Evolutionary conservation across 2,797 vertebrate genomes (phyloP).

Genomic region (Anas bahamensis): DNA sequence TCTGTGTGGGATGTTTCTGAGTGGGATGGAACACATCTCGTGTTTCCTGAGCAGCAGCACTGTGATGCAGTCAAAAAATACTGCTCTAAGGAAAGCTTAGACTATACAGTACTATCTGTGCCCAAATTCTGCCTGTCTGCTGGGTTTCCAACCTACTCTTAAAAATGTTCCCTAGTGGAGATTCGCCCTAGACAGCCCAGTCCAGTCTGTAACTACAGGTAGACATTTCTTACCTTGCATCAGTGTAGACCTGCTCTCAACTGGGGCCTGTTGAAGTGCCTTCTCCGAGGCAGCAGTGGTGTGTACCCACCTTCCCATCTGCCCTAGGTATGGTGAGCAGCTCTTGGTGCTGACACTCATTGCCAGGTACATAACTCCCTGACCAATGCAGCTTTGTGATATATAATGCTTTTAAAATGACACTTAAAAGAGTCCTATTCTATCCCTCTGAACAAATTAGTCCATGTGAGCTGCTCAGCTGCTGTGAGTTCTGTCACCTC

Average conservation of each 20-base stretch:
- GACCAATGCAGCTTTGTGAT: neutral
- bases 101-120: neutral
- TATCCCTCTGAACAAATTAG: neutral
- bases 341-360: fast-evolving
- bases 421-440: neutral
- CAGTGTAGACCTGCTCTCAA: neutral
- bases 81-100: neutral
- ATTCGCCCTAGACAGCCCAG: neutral
- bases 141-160: neutral
- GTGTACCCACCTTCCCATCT: neutral
- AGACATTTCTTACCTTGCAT: neutral
- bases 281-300: neutral
- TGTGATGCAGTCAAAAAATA: neutral
- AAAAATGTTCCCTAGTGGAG: neutral
- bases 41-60: neutral
- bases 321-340: neutral
- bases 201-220: neutral
- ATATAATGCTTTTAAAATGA: neutral
- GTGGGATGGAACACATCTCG: neutral
- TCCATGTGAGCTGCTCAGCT: neutral
- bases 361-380: neutral
- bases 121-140: neutral
- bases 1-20: neutral
- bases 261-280: neutral
- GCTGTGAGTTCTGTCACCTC: fast-evolving